These are phyloP conservation scores for Physella acuta DNA, from an alignment of 1,140 invertebrate genomes.

Conservation along the genomic window DNA sequence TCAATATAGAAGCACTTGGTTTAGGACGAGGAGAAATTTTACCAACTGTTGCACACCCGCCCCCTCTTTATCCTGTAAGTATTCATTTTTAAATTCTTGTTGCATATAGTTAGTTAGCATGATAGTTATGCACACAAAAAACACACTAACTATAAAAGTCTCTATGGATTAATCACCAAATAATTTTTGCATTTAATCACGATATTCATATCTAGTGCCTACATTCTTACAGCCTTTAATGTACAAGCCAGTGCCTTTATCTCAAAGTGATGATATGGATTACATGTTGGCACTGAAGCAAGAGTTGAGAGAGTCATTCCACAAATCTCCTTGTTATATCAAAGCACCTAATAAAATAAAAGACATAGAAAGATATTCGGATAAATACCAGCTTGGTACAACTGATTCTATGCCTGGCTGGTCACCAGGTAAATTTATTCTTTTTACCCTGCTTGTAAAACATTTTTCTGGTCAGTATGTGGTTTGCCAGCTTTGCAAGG, in stretches of 20 bases:
- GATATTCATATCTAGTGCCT: too few species aligned
- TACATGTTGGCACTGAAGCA: conserved; percentile 68
- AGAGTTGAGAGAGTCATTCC: conserved; percentile 66
- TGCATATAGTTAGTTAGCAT: neutral
- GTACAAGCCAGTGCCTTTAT: conserved; percentile 65
- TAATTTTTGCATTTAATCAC: neutral
- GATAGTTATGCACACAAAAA: neutral
- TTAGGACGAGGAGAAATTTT: conserved; percentile 19
- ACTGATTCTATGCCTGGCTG: conserved; percentile 33
- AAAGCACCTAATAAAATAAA: conserved; percentile 62
- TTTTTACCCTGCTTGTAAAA: too few species aligned
- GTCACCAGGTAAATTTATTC: conserved; percentile 45
- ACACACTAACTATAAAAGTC: neutral
- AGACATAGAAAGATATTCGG: conserved; percentile 70
- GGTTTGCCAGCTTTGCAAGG: too few species aligned
- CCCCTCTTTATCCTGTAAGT: conserved; percentile 25
- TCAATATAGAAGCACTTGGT: conserved; percentile 25
- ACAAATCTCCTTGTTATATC: conserved; percentile 63
- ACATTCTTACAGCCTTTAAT: conserved; percentile 44
- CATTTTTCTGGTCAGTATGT: too few species aligned
- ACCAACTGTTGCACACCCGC: conserved; percentile 18
- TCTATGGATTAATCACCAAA: neutral
- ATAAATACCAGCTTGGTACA: conserved; percentile 63
- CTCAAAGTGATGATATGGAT: conserved; percentile 54
- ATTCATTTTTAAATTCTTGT: neutral